phyloP scores from a whole-genome alignment of 2,113 vertebrate species.

The Coptodon rendalli region DNA sequence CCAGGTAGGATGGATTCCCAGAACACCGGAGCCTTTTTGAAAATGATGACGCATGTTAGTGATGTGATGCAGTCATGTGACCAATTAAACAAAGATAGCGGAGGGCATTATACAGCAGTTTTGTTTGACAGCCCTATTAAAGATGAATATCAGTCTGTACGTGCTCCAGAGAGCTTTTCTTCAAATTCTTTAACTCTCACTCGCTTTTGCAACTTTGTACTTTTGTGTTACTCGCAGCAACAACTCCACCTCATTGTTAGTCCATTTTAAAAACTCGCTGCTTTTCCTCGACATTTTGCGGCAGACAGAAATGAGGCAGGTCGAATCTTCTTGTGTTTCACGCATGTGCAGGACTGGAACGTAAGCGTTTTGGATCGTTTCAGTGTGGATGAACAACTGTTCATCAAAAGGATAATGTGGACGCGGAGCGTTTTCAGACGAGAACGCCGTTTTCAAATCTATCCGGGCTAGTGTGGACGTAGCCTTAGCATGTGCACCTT shows the following conservation, averaged over 20 bases:
- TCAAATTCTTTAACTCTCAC: neutral
- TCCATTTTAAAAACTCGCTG: accelerated
- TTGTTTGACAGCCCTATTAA: neutral
- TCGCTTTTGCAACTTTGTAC: neutral
- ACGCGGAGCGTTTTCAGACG: accelerated
- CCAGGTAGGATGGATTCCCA: no score
- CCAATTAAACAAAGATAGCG: accelerated
- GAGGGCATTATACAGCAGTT: neutral
- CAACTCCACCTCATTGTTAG: accelerated
- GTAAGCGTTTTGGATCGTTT: accelerated
- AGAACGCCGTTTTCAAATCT: neutral
- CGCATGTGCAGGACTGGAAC: neutral
- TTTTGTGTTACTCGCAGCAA: neutral
- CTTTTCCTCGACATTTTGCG: neutral
- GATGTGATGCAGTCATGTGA: neutral
- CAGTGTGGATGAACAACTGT: neutral
- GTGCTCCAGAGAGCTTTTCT: accelerated
- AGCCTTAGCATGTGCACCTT: neutral
- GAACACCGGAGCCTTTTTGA: neutral
- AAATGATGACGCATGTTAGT: accelerated
- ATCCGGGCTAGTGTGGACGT: neutral
- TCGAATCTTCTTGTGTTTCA: neutral
- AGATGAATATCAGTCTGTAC: neutral
- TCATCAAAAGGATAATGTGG: neutral
- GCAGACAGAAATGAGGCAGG: neutral